Conservation (phyloP, 1,140 invertebrate genomes). For the Apis cerana region DNA sequence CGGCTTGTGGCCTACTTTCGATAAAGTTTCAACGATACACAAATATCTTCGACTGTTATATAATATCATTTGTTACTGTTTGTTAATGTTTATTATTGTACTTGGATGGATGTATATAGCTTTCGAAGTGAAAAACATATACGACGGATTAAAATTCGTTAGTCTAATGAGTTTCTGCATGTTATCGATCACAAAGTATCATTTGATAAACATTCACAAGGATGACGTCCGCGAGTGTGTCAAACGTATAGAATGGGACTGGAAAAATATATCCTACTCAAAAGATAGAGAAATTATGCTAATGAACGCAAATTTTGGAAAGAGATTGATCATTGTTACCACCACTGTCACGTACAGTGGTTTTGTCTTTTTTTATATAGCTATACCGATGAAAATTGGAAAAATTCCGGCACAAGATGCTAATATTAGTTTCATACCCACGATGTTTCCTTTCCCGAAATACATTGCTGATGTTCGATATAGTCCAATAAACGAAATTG, state of each 20-base stretch:
- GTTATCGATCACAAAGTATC: constrained; percentile 71
- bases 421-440: constrained; percentile 42
- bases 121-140: constrained; percentile 61
- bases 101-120: too few species aligned
- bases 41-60: neutral
- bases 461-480: constrained; percentile 51
- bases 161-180: constrained; percentile 70
- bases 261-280: constrained; percentile 50
- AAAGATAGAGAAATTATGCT: constrained; percentile 48
- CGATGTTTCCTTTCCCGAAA: constrained; percentile 63
- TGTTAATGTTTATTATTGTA: neutral
- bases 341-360: constrained; percentile 45
- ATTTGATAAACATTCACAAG: constrained; percentile 54
- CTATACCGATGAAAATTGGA: constrained; percentile 31
- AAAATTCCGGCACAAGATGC: neutral
- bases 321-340: constrained; percentile 29
- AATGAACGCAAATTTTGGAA: constrained; percentile 40
- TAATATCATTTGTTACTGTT: neutral
- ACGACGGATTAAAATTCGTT: constrained; percentile 63
- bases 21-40: neutral
- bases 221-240: constrained; percentile 65
- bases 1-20: constrained; percentile 27
- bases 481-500: constrained; percentile 59
- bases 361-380: constrained; percentile 47
- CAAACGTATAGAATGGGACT: constrained; percentile 66